Percentiles rank a stretch among this genome's conserved stretches.
Conservation (phyloP, 2,888 invertebrate species). For the Panzeria rudis region DNA sequence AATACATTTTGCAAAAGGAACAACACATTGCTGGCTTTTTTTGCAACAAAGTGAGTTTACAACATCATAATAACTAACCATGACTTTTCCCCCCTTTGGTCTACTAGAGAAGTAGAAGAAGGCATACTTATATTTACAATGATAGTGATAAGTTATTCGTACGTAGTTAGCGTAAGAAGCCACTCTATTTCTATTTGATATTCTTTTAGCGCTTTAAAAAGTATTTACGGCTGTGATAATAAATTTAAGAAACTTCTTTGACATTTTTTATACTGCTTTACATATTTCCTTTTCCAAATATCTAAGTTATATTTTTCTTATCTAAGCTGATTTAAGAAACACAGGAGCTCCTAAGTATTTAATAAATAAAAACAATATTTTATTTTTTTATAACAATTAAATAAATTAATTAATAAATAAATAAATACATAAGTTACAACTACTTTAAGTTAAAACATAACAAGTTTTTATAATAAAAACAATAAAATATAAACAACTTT, state of each 20-base stretch:
- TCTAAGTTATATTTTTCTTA: not conserved
- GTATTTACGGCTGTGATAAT: conserved; percentile 72
- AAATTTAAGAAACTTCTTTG: conserved; percentile 61
- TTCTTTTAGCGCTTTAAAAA: conserved; percentile 44
- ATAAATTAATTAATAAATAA: conserved; percentile 45
- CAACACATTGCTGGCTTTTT: conserved; percentile 57
- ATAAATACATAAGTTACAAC: conserved; percentile 1
- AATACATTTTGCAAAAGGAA: conserved; percentile 49
- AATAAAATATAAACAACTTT: conserved; percentile 64
- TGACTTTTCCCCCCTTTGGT: conserved; percentile 1
- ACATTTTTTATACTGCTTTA: conserved; percentile 42
- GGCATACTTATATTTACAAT: conserved; percentile 7
- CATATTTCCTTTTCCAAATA: not conserved
- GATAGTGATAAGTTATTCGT: conserved; percentile 40
- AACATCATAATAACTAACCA: conserved; percentile 33
- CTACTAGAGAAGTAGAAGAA: not conserved
- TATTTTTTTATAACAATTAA: conserved; percentile 65
- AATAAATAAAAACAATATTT: conserved; percentile 38
- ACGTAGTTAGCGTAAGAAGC: conserved; percentile 18
- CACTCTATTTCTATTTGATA: conserved; percentile 14
- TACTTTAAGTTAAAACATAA: conserved; percentile 58
- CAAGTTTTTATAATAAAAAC: conserved; percentile 57
- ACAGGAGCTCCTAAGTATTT: conserved; percentile 21
- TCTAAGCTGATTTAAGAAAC: conserved; percentile 24
- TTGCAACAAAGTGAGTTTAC: conserved; percentile 55